Base-by-base conservation (phyloP, 2,888 invertebrate species). In the Bombyx huttoni region DNA sequence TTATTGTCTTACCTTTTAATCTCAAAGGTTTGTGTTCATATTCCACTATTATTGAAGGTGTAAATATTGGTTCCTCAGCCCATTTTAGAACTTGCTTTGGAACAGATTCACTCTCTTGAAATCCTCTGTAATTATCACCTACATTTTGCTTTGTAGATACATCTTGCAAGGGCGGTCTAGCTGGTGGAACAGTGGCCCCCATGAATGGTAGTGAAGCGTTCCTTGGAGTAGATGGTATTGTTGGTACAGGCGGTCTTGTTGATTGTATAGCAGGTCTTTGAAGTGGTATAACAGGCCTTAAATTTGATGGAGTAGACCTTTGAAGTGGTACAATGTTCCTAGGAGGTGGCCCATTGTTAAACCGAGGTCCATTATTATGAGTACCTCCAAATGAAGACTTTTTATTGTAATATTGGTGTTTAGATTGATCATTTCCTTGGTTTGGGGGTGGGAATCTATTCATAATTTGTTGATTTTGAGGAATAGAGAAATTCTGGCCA, bases 21-120 rank as follows among this genome's bases (percentile, higher is more conserved):
- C 86, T 78, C 48, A 89, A 72, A 56, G 91, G 82, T 73, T 91
- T 92, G 74, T 93, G 93, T 60, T 92, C 91, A 83, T 94, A 94
- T 79, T 94, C 93, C 63, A 93, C 91, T 58, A 93, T 91, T 65
- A 91, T 88, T 47, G 90, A 86, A 58, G 93, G 85, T 51, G 76
- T 67, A 57, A 88, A 81, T 63, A 91, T 75, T 55, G 88, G 88
- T 58, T 89, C 89, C 54, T 89, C 81, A 51, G 76, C 66, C 78
- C 87, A 85, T 56, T 77, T 68, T 33, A 61, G 62, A 45, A 54
- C 56, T 33, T 61, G 49, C 34, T 50, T 48, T 12, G 47, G 48
- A 47, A 35, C 33, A 34, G 59, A 53, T 55, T 54, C 58, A 48
- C 54, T 58, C 50, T 55, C 51, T 50, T 54, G 48, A 40, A 51